Evolutionary conservation across 2,113 vertebrate genomes (phyloP), one percentile per base, ranked within the genome.

Genomic region (Scortum barcoo): DNA sequence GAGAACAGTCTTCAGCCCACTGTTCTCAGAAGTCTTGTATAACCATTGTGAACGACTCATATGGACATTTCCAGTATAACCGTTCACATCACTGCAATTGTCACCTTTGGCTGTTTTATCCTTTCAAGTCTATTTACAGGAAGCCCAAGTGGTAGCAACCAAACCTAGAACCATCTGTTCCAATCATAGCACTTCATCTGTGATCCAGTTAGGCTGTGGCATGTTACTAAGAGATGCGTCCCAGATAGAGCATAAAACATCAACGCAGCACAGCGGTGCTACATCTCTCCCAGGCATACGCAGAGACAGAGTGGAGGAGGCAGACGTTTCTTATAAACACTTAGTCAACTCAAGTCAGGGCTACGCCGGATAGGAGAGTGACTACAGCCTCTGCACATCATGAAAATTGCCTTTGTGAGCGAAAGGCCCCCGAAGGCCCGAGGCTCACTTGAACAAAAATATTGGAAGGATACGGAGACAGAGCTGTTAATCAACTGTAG

Each of bases 81-180:
- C 33, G 22, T n/a, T 76, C 10, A 30, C 71, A 62, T 28, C 40
- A 78, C 16, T 17, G 53, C 42, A 36, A 56, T 28, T 66, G 54
- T 78, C 78, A 84, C 72, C 65, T 62, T 67, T 78, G 40, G 42
- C 71, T 26, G 78, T 82, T 80, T 83, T 24, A 22, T 80, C 72
- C 42, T 90, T 77, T 79, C 19, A 72, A 78, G 40, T 84, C 58
- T 77, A 54, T 78, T 66, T 74, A 68, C 74, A 82, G 46, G 67
- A 74, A 66, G 71, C 51, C 77, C 26, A 54, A 80, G 53, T 77
- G 38, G 62, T 71, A 75, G 72, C 9, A 26, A 71, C 70, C 79
- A 81, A 92, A 89, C 83, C 61, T 65, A 53, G 36, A 87, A 87
- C 88, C 88, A 86, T 93, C 91, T 93, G 87, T 88, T 91, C 86